A percentile compares a stretch with the other conserved stretches of the same genome.
Conservation (phyloP, 2,888 invertebrate species). For the Sympetrum striolatum region DNA sequence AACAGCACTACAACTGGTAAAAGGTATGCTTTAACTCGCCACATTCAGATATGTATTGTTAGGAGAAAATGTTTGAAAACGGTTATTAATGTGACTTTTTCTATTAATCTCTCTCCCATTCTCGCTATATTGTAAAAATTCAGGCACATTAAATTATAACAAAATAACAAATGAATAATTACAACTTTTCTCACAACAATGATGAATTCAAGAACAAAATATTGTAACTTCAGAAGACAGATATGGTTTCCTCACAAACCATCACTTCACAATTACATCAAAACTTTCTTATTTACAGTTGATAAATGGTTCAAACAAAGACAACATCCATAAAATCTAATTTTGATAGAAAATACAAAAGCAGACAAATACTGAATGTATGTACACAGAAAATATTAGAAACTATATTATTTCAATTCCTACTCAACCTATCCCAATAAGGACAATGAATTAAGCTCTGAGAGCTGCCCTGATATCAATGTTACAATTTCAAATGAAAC, state of each 20-base stretch:
- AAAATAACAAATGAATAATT: conserved; percentile 42
- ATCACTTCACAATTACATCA: conserved; percentile 18
- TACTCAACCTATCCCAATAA: conserved; percentile 41
- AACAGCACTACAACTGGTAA: conserved; percentile 42
- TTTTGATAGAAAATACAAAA: conserved; percentile 42
- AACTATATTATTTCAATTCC: conserved; percentile 37
- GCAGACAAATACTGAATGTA: conserved; percentile 42
- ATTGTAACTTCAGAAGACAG: conserved; percentile 9
- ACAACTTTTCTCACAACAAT: conserved; percentile 38
- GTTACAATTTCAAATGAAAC: conserved; percentile 44
- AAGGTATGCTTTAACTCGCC: conserved; percentile 44
- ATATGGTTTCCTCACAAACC: conserved; percentile 4
- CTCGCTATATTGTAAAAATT: conserved; percentile 17
- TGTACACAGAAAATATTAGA: conserved; percentile 34
- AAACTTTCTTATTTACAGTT: conserved; percentile 25
- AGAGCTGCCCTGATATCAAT: conserved; percentile 40
- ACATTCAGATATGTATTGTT: conserved; percentile 44
- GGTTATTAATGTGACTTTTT: conserved; percentile 31
- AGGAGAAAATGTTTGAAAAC: conserved; percentile 41
- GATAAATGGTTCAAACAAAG: conserved; percentile 38
- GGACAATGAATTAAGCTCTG: conserved; percentile 36
- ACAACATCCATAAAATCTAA: conserved; percentile 44
- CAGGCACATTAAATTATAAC: conserved; percentile 39
- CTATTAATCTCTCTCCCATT: neutral
- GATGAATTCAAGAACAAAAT: conserved; percentile 24